Base-by-base conservation (phyloP, 2,113 vertebrate genomes). In the Mesitornis unicolor region DNA sequence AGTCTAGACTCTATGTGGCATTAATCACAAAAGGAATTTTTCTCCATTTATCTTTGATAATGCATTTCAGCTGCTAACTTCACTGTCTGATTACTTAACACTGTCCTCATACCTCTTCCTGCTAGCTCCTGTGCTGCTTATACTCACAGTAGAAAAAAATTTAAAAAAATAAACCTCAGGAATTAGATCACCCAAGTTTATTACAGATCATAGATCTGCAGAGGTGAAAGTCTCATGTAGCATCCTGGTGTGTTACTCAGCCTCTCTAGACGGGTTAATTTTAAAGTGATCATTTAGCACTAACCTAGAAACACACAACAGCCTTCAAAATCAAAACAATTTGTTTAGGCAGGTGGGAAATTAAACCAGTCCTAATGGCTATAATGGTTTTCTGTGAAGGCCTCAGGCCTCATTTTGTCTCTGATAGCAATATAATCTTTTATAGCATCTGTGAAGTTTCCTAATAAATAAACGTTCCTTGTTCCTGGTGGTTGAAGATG, bases 401-500 rank as follows among this genome's bases (percentile, higher is more conserved):
- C 91, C 83, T 86, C 77, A 68, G 90, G 89, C 94, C 86, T 69
- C 77, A 65, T 95, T 95, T 84, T 86, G 95, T 94, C 93, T 96
- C 33, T 89, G 94, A 95, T 94, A 96, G 97, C 70, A 96, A 93
- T 95, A 74, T 97, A 95, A 94, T 96, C 87, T 92, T 96, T 98
- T 96, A 98, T 53, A 92, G 92, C 90, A 59, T 96, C 95, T 95
- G 94, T 85, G 97, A 95, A 95, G 93, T 97, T 96, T 93, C 94
- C 96, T 95, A 96, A 90, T 96, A 97, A 97, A 96, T 67, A 88
- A 93, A 40, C 5, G 21, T 84, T 95, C 61, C 74, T 93, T 85
- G 87, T 95, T 97, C 93, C 92, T 97, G 95, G 95, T 95, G 90
- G 75, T 87, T 90, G 87, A 95, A 83, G 90, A 93, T 95, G 94